Conservation (phyloP, 92 coral and sea anemone genomes). For the Porites rus region DNA sequence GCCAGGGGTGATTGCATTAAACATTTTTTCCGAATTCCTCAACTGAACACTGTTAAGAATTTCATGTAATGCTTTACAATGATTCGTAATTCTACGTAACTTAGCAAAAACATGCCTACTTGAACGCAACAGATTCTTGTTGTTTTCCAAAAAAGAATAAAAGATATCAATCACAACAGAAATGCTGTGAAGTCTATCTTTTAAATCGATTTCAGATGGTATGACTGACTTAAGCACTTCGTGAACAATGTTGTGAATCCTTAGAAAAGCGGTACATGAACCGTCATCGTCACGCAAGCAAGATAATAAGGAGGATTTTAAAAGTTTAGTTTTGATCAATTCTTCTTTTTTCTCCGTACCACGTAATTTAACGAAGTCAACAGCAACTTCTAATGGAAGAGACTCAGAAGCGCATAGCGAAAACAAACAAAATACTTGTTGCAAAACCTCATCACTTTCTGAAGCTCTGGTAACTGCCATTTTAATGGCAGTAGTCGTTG, state of each 20-base stretch:
- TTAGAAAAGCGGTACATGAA: neutral
- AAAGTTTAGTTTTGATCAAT: constrained; percentile 17
- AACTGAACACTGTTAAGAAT: neutral
- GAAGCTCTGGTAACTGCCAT: constrained; percentile 36
- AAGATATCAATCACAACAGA: neutral
- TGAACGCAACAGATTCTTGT: neutral
- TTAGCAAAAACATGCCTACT: no score
- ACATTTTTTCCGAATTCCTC: no score
- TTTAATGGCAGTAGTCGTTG: constrained; percentile 49
- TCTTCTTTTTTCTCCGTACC: constrained; percentile 24
- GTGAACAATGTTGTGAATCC: neutral
- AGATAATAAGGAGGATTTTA: constrained; percentile 32
- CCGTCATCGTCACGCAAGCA: neutral
- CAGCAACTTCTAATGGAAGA: constrained; percentile 17
- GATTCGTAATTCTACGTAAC: neutral
- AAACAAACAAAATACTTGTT: constrained; percentile 35
- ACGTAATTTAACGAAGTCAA: constrained; percentile 9
- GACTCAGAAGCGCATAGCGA: constrained; percentile 14
- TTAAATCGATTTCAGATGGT: neutral
- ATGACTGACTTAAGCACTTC: neutral
- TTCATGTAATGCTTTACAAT: neutral
- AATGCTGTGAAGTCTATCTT: neutral
- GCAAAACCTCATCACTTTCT: constrained; percentile 23
- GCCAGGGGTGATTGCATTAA: no score
- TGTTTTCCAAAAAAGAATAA: neutral